Percentiles rank a stretch among this genome's conserved stretches.
Conservation (phyloP, 2,797 vertebrate species). For the Acanthurus tractus region DNA sequence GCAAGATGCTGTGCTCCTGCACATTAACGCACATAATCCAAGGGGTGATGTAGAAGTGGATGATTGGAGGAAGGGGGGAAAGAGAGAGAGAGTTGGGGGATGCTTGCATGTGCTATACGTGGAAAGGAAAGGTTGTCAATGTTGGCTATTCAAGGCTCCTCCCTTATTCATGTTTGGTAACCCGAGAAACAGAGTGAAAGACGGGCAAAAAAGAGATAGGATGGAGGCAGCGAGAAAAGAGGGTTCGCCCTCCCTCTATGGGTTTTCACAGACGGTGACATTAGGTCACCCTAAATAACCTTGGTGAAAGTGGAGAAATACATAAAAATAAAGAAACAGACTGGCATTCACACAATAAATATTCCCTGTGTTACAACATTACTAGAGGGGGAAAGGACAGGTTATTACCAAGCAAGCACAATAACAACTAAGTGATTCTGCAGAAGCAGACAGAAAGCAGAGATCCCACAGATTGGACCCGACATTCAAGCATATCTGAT, state of each 20-base stretch:
- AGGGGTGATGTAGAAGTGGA: constrained; percentile 58
- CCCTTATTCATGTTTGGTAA: constrained; percentile 79
- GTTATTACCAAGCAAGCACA: constrained; percentile 22
- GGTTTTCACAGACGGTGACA: constrained; percentile 50
- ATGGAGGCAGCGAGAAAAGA: constrained; percentile 46
- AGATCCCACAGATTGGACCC: constrained; percentile 44
- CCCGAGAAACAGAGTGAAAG: constrained; percentile 68
- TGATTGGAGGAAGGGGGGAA: constrained; percentile 19
- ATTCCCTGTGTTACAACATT: constrained; percentile 21
- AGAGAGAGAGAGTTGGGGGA: not conserved
- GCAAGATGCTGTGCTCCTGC: constrained; percentile 64
- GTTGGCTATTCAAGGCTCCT: constrained; percentile 66
- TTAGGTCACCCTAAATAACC: constrained; percentile 67
- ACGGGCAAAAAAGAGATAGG: constrained; percentile 39
- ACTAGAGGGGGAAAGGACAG: constrained; percentile 34
- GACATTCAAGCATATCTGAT: constrained; percentile 55
- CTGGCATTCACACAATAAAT: constrained; percentile 26
- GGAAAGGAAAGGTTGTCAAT: constrained; percentile 50
- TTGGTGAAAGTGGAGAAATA: constrained; percentile 60
- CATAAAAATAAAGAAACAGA: constrained; percentile 9
- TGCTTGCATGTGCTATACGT: constrained; percentile 21
- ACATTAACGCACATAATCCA: constrained; percentile 66
- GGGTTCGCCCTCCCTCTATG: constrained; percentile 23
- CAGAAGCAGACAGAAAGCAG: constrained; percentile 44
- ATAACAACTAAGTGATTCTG: constrained; percentile 34